Evolutionary conservation across 2,888 invertebrate species (phyloP), one percentile per base, ranked within the genome.

Genomic region (Erynnis tages): DNA sequence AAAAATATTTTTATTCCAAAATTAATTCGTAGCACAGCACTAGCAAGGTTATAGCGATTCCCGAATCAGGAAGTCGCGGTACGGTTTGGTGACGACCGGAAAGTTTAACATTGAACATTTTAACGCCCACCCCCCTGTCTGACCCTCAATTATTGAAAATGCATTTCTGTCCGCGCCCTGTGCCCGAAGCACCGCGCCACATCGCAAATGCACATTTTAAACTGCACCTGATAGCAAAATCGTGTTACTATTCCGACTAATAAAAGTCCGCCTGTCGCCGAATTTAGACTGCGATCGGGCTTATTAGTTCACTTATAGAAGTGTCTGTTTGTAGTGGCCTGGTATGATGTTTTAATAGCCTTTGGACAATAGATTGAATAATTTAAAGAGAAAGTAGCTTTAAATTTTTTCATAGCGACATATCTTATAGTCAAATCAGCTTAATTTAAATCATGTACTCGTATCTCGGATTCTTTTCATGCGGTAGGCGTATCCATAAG

Each of bases 101-200:
- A 87, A 85, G 82, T 88, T 85, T 76, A 72, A 66, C 73, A 62
- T 71, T 60, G 76, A 76, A 69, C 73, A 82, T 86, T 88, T 86
- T 82, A 86, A 85, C 79, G 76, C 73, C 82, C 82, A 69, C 78
- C 76, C 69, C 78, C 86, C 82, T 67, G 88, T 89, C 88, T 88
- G 88, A 86, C 87, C 85, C 80, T 88, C 85, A 88, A 89, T 89
- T 88, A 89, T 89, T 88, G 88, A 88, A 88, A 88, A 88, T 88
- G 85, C 86, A 87, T 84, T 83, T 77, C 76, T 74, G 79, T 73
- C 80, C 82, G 84, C 84, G 83, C 84, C 83, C 82, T 73, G 77
- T 68, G 76, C 74, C 76, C 71, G 74, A 49, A 58, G 61, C 63
- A 50, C 59, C 60, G 55, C 65, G 65, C 73, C 80, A 69, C 86